These are phyloP conservation scores for Zosterops japonicus DNA, from an alignment of 2,113 vertebrate genomes.

Conservation along the genomic window DNA sequence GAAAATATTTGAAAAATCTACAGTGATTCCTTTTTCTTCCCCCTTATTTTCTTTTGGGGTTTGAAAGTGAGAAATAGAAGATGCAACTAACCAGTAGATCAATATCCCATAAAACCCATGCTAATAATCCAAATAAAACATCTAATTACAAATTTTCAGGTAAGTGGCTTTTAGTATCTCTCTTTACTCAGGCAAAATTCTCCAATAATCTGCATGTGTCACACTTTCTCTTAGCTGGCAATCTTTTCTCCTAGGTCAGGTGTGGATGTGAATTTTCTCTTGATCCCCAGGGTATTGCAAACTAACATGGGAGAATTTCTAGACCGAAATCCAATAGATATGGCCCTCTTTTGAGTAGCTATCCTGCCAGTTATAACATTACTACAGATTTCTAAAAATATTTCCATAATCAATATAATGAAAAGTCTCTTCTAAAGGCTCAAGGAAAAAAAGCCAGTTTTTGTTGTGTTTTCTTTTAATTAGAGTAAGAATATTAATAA, in stretches of 20 bases:
- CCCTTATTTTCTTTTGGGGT: neutral
- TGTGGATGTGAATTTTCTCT: neutral
- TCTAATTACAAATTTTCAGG: neutral
- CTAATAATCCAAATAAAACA: neutral
- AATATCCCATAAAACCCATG: neutral
- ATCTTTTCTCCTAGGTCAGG: neutral
- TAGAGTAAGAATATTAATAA: neutral
- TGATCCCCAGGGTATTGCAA: neutral
- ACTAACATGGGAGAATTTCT: neutral
- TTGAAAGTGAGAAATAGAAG: neutral
- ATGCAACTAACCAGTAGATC: neutral
- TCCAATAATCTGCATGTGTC: neutral
- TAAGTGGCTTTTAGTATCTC: neutral
- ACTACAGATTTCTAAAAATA: neutral
- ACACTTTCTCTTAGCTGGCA: neutral
- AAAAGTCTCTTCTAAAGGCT: neutral
- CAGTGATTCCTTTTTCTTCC: accelerated
- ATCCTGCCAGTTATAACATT: neutral
- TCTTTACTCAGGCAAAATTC: neutral
- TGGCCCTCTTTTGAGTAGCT: accelerated
- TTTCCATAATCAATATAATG: neutral
- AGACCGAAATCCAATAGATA: neutral
- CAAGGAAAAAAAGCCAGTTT: neutral
- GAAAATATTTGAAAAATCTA: neutral
- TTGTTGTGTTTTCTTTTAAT: neutral